phyloP scores from a whole-genome alignment of 2,113 vertebrate species.

The Bolborhynchus lineola region DNA sequence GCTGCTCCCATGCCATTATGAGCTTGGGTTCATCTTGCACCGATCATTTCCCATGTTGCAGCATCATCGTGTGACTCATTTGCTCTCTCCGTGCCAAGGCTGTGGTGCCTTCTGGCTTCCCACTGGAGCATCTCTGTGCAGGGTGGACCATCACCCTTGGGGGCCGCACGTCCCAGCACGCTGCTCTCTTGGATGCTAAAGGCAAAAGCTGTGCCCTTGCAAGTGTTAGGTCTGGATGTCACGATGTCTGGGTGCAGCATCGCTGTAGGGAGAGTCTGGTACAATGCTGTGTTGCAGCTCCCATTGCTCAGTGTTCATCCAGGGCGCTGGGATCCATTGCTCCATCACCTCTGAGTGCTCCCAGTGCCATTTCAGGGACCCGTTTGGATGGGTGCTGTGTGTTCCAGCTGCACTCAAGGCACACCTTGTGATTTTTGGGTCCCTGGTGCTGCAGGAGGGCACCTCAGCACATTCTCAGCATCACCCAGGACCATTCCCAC shows the following conservation, averaged over 20 bases:
- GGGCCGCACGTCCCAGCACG: not conserved
- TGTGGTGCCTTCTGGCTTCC: not conserved
- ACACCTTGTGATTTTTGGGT: fast-evolving
- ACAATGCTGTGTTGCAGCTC: fast-evolving
- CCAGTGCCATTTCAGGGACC: not conserved
- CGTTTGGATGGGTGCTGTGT: fast-evolving
- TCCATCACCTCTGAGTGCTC: not conserved
- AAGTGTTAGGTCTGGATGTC: not conserved
- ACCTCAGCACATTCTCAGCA: not conserved
- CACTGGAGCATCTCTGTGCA: not conserved
- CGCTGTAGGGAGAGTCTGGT: not conserved
- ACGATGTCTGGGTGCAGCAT: not conserved
- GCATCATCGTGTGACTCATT: not conserved
- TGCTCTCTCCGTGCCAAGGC: not conserved
- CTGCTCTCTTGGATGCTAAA: not conserved
- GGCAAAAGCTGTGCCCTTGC: not conserved
- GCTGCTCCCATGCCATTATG: not conserved
- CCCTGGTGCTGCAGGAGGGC: not conserved
- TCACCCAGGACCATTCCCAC: fast-evolving
- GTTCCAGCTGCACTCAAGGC: not conserved
- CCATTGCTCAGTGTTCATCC: fast-evolving
- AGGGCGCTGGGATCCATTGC: not conserved
- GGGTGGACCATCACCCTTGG: fast-evolving
- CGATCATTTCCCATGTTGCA: fast-evolving
- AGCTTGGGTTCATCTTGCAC: not conserved